Percentiles rank a stretch among this genome's conserved stretches.
phyloP scores from a whole-genome alignment of 2,888 invertebrate genomes.

The Drosophila nigritarsus region DNA sequence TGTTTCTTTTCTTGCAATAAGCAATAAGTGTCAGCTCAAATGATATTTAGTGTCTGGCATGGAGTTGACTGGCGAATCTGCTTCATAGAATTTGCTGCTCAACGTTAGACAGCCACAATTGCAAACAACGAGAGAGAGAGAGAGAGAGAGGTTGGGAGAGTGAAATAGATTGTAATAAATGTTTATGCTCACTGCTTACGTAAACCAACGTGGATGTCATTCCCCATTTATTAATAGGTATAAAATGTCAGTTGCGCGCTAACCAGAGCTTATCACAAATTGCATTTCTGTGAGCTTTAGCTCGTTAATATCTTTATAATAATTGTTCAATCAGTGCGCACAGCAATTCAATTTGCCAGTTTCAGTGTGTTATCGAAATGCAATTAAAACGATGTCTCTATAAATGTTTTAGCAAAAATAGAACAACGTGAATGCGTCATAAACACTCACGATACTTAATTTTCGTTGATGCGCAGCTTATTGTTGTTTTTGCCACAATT shows the following conservation, averaged over 20 bases:
- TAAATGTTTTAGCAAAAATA: constrained; percentile 46
- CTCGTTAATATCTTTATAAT: constrained; percentile 8
- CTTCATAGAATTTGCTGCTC: not conserved
- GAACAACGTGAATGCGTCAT: constrained; percentile 60
- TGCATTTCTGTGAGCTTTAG: not conserved
- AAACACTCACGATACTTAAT: constrained; percentile 51
- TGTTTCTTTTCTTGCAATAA: constrained; percentile 60
- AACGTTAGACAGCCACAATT: not conserved
- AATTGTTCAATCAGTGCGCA: constrained; percentile 12
- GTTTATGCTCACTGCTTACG: constrained; percentile 7
- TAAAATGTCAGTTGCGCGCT: not conserved
- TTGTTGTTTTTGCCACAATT: constrained; percentile 66
- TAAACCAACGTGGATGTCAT: not conserved
- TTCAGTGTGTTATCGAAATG: constrained; percentile 49
- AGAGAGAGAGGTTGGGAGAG: not conserved
- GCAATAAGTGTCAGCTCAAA: constrained; percentile 76
- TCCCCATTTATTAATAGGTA: not conserved
- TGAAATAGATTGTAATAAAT: constrained; percentile 21
- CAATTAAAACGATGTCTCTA: constrained; percentile 61
- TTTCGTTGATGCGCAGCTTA: constrained; percentile 34
- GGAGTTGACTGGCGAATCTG: constrained; percentile 10
- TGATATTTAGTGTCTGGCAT: constrained; percentile 73
- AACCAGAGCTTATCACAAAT: constrained; percentile 5
- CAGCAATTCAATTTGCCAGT: constrained; percentile 22
- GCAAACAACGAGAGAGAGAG: too few species aligned